A percentile compares a stretch with the other conserved stretches of the same genome.
These are phyloP conservation scores for Stegana nigrithorax DNA, from an alignment of 2,888 invertebrate species.

Conservation along the genomic window DNA sequence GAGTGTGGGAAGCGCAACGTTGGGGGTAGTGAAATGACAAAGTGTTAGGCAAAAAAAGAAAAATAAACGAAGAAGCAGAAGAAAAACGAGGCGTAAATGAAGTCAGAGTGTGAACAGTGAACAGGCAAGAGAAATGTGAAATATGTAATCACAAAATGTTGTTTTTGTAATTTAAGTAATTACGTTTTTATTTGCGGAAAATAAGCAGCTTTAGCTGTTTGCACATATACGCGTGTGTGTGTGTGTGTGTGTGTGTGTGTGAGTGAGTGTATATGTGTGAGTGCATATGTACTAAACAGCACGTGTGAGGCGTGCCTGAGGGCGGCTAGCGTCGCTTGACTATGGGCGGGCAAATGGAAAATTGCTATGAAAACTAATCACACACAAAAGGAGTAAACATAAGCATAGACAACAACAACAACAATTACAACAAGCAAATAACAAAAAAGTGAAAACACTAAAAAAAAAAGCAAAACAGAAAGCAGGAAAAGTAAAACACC, in stretches of 20 bases:
- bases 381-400: not conserved
- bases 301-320: not conserved
- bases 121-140: conserved; percentile 37
- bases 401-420: not conserved
- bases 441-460: not conserved
- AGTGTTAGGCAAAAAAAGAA: not conserved
- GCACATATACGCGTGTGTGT: not conserved
- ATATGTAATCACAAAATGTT: conserved; percentile 50
- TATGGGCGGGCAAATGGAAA: not conserved
- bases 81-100: not conserved
- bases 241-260: not conserved
- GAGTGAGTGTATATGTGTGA: not conserved
- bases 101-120: not conserved
- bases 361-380: conserved; percentile 9
- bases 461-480: not conserved
- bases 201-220: not conserved
- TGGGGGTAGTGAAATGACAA: not conserved
- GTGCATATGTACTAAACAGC: too few relatives aligned
- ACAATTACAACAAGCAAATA: not conserved
- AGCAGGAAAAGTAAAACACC: not conserved
- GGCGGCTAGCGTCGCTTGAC: not conserved
- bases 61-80: not conserved
- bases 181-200: conserved; percentile 33
- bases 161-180: conserved; percentile 51
- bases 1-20: too few relatives aligned